These are phyloP conservation scores for Nomada lathburiana DNA, from an alignment of 2,888 invertebrate species.

Conservation along the genomic window DNA sequence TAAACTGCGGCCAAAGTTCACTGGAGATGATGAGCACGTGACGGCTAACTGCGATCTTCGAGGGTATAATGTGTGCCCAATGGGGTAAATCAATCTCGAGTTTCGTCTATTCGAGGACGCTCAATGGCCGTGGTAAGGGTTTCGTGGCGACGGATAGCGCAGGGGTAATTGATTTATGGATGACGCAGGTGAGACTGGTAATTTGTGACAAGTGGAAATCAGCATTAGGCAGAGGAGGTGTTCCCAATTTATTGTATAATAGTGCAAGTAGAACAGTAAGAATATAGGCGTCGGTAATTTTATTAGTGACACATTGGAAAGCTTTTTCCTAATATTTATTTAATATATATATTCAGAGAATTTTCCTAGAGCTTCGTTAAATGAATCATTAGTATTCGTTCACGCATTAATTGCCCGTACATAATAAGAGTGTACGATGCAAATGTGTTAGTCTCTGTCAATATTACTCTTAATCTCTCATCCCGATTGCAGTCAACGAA, in stretches of 20 bases:
- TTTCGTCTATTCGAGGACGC: background rate
- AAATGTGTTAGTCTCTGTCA: conserved; percentile 23
- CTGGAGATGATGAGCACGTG: conserved; percentile 10
- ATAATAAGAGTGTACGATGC: too few species aligned
- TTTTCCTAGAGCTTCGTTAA: too few species aligned
- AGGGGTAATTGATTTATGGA: conserved; percentile 21
- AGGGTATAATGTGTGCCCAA: background rate
- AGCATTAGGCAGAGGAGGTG: background rate
- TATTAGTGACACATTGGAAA: too few species aligned
- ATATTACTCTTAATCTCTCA: conserved; percentile 39
- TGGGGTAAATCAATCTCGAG: background rate
- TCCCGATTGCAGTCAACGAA: conserved; percentile 24
- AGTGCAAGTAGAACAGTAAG: too few species aligned
- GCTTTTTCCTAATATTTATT: too few species aligned
- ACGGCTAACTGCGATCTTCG: conserved; percentile 8
- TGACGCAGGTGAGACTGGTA: background rate
- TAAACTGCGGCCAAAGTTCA: background rate
- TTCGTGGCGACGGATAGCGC: background rate
- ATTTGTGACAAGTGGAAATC: background rate
- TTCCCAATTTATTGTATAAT: too few species aligned
- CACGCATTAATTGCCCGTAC: too few species aligned
- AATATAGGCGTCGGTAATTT: too few species aligned
- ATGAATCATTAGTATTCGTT: too few species aligned
- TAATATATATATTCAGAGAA: too few species aligned
- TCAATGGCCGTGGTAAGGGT: background rate